Evolutionary conservation across 2,888 invertebrate species (phyloP).

Genomic region (Unio delphinus): DNA sequence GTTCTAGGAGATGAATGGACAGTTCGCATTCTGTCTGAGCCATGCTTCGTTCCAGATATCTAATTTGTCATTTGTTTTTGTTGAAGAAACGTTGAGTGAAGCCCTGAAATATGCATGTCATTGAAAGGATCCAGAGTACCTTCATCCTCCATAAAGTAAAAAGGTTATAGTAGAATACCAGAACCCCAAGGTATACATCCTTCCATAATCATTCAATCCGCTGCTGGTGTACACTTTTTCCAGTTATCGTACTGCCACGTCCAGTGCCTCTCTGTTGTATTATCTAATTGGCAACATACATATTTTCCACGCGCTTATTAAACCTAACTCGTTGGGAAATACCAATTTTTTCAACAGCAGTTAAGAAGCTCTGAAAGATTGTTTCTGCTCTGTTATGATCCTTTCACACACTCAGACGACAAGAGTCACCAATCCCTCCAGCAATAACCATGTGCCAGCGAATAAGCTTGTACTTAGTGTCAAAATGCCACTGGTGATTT

Average conservation of each 20-base stretch:
- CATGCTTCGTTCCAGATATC: conserved; percentile 23
- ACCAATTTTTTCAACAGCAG: conserved; percentile 11
- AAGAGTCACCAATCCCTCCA: conserved; percentile 29
- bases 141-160: too few relatives aligned
- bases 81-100: too few relatives aligned
- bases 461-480: conserved; percentile 30
- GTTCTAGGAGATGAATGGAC: conserved; percentile 8
- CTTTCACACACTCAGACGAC: conserved; percentile 16
- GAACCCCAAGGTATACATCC: too few relatives aligned
- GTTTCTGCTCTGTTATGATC: conserved; percentile 27
- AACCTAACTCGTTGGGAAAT: conserved; percentile 1
- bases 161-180: too few relatives aligned
- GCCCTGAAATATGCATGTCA: too few relatives aligned
- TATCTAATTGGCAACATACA: conserved; percentile 17
- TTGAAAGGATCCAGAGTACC: too few relatives aligned
- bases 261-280: conserved; percentile 7
- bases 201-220: too few relatives aligned
- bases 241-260: conserved; percentile 3
- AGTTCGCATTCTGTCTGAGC: conserved; percentile 19
- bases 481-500: conserved; percentile 29
- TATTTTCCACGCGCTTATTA: conserved; percentile 23
- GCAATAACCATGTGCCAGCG: conserved; percentile 24
- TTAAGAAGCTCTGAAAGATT: conserved; percentile 14
- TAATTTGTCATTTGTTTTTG: neutral
- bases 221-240: too few relatives aligned